phyloP scores from a whole-genome alignment of 2,888 invertebrate species.

The Vandiemenella viatica region DNA sequence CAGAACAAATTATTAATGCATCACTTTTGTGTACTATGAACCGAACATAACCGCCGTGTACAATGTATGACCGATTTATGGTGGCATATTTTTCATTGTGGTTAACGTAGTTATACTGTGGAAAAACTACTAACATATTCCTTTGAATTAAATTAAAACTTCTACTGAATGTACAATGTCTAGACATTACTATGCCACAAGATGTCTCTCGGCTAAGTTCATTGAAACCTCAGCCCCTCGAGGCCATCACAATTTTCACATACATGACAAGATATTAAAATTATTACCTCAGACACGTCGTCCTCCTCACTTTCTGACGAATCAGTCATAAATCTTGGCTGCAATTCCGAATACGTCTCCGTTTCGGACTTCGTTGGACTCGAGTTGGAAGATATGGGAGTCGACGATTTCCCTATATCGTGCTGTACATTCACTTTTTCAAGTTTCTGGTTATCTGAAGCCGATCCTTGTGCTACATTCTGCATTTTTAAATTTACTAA shows the following conservation, averaged over 20 bases:
- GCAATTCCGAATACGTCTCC: slow-evolving; percentile 71
- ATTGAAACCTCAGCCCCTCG: slow-evolving; percentile 26
- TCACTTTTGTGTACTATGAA: too few species aligned
- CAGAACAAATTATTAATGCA: too few species aligned
- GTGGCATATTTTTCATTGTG: too few species aligned
- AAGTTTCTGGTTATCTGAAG: slow-evolving; percentile 67
- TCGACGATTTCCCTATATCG: slow-evolving; percentile 44
- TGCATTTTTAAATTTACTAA: slow-evolving; percentile 70
- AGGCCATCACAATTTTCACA: slow-evolving; percentile 19
- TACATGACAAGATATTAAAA: slow-evolving; percentile 1
- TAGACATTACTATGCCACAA: slow-evolving; percentile 30
- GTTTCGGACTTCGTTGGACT: slow-evolving; percentile 73
- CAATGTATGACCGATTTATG: too few species aligned
- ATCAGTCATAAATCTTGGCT: slow-evolving; percentile 81
- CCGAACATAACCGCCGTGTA: too few species aligned
- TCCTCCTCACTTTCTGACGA: slow-evolving; percentile 93
- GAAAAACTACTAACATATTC: too few species aligned
- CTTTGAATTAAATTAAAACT: too few species aligned
- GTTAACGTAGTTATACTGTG: too few species aligned
- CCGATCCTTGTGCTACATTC: slow-evolving; percentile 68
- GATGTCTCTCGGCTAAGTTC: slow-evolving; percentile 50
- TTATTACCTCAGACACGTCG: slow-evolving; percentile 83
- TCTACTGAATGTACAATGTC: slow-evolving; percentile 14
- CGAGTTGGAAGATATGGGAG: slow-evolving; percentile 71
- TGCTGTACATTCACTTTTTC: slow-evolving; percentile 52